These are phyloP conservation scores for Pygoscelis adeliae DNA, from an alignment of 2,113 vertebrate genomes.

Conservation along the genomic window DNA sequence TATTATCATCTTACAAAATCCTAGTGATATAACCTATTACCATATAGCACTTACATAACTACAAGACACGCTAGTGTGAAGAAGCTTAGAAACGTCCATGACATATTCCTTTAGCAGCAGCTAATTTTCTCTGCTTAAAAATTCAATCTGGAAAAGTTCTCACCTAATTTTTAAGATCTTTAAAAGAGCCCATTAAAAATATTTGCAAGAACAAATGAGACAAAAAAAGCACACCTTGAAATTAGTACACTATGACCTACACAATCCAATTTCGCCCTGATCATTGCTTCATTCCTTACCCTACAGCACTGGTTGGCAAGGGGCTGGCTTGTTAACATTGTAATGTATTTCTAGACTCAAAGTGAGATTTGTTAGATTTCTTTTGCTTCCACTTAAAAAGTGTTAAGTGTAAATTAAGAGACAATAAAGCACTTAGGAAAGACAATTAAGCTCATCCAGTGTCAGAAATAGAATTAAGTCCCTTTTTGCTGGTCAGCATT, in stretches of 20 bases:
- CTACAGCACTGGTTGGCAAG: background rate
- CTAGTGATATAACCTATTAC: background rate
- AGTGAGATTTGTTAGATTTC: background rate
- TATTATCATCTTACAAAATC: background rate
- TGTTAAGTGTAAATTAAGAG: background rate
- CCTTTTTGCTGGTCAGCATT: background rate
- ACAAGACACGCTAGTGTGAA: background rate
- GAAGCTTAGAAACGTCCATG: background rate
- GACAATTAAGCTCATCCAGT: background rate
- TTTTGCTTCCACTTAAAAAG: background rate
- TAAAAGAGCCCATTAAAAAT: background rate
- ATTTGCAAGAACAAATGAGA: background rate
- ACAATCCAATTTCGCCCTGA: background rate
- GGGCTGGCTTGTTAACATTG: background rate
- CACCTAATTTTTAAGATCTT: background rate
- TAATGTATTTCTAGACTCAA: background rate
- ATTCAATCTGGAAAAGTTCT: background rate
- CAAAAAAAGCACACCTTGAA: background rate
- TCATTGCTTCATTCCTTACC: background rate
- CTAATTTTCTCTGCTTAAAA: background rate
- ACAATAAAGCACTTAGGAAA: background rate
- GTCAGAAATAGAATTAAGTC: background rate
- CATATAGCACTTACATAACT: background rate
- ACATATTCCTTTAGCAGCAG: background rate
- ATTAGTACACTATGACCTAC: rapidly evolving